A percentile compares a stretch with the other conserved stretches of the same genome.
Evolutionary conservation across 2,888 invertebrate genomes (phyloP).

Genomic region (Drosophila borealis): DNA sequence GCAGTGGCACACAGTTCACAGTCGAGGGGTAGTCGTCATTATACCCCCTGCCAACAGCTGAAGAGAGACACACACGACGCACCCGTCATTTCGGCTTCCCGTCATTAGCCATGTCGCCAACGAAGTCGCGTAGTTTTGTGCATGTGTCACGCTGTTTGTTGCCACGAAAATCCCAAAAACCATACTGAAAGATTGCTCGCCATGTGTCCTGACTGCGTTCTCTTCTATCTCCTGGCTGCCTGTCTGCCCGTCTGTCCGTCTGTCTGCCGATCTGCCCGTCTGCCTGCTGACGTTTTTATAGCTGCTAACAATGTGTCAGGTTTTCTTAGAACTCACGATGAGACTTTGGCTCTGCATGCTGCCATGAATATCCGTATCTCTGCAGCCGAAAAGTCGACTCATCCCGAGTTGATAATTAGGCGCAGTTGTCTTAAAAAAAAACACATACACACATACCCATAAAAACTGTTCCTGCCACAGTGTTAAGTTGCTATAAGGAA

Average conservation of each 20-base stretch:
- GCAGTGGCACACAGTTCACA: conserved; percentile 14
- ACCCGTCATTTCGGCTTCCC: conserved; percentile 28
- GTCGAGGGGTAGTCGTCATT: conserved; percentile 25
- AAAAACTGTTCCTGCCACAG: conserved; percentile 23
- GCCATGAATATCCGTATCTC: conserved; percentile 23
- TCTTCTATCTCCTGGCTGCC: conserved; percentile 20
- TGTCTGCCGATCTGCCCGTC: conserved; percentile 14
- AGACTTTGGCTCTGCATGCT: conserved; percentile 36
- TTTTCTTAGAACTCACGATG: conserved; percentile 69
- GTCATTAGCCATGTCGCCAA: conserved; percentile 62
- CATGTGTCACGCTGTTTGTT: conserved; percentile 70
- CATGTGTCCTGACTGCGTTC: conserved; percentile 64
- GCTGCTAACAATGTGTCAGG: conserved; percentile 78
- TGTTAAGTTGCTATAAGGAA: conserved; percentile 8
- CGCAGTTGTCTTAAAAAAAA: conserved; percentile 56
- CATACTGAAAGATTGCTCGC: conserved; percentile 52
- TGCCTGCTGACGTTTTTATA: conserved; percentile 74
- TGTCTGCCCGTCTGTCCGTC: neutral
- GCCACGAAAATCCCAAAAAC: conserved; percentile 63
- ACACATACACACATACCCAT: conserved; percentile 14
- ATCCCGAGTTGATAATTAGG: conserved; percentile 64
- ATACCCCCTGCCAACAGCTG: conserved; percentile 49
- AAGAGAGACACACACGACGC: conserved; percentile 70
- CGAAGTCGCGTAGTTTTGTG: conserved; percentile 41
- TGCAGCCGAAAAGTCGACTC: conserved; percentile 36